Evolutionary conservation across 2,113 vertebrate genomes (phyloP).

Genomic region (Pituophis catenifer): DNA sequence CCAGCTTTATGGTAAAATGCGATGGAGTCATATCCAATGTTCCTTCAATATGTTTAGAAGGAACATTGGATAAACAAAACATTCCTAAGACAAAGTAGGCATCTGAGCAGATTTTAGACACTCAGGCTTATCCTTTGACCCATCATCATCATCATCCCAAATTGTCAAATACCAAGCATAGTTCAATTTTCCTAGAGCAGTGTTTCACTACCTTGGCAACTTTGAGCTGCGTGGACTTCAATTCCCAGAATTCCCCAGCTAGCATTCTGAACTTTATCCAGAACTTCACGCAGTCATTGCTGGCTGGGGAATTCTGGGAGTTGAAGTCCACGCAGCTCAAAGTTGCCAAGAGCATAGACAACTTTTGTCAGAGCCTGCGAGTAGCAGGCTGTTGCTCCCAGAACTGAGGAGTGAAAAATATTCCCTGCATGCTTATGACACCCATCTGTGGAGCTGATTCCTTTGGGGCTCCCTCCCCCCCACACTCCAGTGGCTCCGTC

Average conservation of each 20-base stretch:
- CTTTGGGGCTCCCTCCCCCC: not conserved
- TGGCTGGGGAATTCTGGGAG: not conserved
- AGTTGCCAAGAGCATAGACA: not conserved
- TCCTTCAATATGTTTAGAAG: not conserved
- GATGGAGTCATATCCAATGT: not conserved
- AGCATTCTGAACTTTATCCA: not conserved
- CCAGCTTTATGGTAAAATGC: not conserved
- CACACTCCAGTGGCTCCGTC: constrained; percentile 17
- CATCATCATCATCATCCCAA: not conserved
- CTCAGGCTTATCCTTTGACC: not conserved
- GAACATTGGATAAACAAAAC: no score
- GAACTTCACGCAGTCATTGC: not conserved
- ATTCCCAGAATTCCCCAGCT: not conserved
- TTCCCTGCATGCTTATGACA: not conserved
- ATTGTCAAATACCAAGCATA: not conserved
- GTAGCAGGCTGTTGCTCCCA: not conserved
- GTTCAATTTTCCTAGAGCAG: not conserved
- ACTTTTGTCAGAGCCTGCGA: not conserved
- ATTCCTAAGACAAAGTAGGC: not conserved
- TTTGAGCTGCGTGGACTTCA: not conserved
- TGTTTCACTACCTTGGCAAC: not conserved
- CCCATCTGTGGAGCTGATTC: not conserved
- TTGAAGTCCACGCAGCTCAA: not conserved
- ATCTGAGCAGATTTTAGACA: not conserved
- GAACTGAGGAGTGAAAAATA: not conserved